Evolutionary conservation across 2,888 invertebrate genomes (phyloP), one percentile per base, ranked within the genome.

Genomic region (Pomacea canaliculata): DNA sequence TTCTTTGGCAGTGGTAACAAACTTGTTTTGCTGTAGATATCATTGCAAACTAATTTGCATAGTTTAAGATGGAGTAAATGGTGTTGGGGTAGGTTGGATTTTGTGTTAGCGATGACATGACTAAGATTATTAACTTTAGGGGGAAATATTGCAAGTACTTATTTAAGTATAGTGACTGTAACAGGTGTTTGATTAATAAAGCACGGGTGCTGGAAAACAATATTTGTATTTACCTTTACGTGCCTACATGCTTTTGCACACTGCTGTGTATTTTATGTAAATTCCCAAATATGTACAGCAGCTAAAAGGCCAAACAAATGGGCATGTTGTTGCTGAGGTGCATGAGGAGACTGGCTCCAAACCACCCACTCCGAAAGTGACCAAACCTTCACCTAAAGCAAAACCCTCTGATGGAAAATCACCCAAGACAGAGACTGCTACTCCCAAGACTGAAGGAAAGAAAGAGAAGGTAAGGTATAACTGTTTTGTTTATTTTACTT

Each of bases 291-390:
- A 8, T 48, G 27, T 82, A n/a, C 74, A 82, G 80, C 80, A 84
- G 73, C 65, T 69, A 19, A 86, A 85, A 70, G 70, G 82, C 63
- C 81, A 80, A 48, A 81, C 79, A 70, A 85, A 84, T 83, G 85
- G 86, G 1, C 85, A 85, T 80, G 83, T 82, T 46, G 79, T 84
- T 23, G 67, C 78, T 62, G 76, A 75, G 23, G 76, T 79, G 46
- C 80, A 81, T 60, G 81, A 83, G 37, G 70, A 77, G 10, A 63
- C 76, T 56, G 71, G 69, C 13, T 66, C 73, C 48, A 71, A 79
- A 51, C 76, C 77, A 13, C 70, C 73, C n/a, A 81, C 78, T 70
- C 71, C 72, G 18, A 81, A 81, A 75, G 76, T 70, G 60, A 75
- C 51, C 37, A 71, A 71, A 65, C 49, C 71, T 59, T 73, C 80